Conservation (phyloP, 1,140 invertebrate genomes). For the Thaumetopoea pityocampa region DNA sequence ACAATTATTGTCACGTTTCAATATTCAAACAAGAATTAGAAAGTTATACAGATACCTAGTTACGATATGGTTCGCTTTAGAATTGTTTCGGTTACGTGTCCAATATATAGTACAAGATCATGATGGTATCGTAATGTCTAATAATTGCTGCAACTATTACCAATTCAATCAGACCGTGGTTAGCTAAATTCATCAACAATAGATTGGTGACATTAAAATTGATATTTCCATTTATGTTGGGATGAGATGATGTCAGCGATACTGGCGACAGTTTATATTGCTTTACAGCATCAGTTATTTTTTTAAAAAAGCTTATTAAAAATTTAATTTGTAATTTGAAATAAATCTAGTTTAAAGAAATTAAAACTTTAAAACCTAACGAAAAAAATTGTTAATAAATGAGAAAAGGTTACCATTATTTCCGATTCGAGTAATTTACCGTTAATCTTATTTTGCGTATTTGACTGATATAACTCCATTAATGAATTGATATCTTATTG, state of each 20-base stretch:
- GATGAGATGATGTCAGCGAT: too few species aligned
- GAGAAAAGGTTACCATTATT: conserved; percentile 34
- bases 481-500: conserved; percentile 6
- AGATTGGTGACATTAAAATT: too few species aligned
- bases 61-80: not conserved
- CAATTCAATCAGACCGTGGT: conserved; percentile 34
- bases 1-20: conserved; percentile 31
- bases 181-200: too few species aligned
- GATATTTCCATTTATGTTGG: conserved; percentile 16
- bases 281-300: too few species aligned
- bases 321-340: too few species aligned
- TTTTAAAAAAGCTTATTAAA: too few species aligned
- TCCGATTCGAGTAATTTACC: conserved; percentile 22
- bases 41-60: conserved; percentile 22
- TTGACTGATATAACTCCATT: conserved; percentile 16
- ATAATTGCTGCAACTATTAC: conserved; percentile 33
- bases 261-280: too few species aligned
- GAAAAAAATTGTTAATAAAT: conserved; percentile 7
- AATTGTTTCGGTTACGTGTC: conserved; percentile 9
- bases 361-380: too few species aligned
- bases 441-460: conserved; percentile 31
- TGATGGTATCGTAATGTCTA: conserved; percentile 45
- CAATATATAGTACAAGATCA: conserved; percentile 19
- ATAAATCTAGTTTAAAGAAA: too few species aligned
- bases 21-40: conserved; percentile 32